Base-by-base conservation (phyloP, 2,888 invertebrate genomes). In the Polydrusus tereticollis region DNA sequence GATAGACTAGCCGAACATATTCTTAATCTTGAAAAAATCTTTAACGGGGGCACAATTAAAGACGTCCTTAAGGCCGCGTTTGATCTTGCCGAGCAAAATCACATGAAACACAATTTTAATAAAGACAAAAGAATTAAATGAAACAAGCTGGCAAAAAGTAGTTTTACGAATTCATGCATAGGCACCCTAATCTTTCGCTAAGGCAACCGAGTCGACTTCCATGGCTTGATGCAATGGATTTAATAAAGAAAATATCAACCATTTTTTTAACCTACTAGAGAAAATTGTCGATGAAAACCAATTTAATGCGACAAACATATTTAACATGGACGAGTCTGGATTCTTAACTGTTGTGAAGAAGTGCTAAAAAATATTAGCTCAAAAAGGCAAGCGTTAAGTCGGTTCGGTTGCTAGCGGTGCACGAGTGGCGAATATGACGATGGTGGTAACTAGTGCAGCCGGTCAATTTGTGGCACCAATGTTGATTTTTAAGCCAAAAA, bases 321-420 rank as follows among this genome's bases (percentile, higher is more conserved):
- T 72, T 60, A 78, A 79, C 55, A 66, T 77, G 57, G 77, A 78
- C 63, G 76, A 78, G 73, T 73, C 74, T 64, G 75, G 73, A 1
- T 76, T 77, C 50, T 71, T 77, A 33, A 75, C 77, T 12, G 73
- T 76, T 14, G 73, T 75, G 5, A 78, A 78, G 66, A 65, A 60
- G 21, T 69, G 62, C 33, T 73, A 74, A 45, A 79, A 77, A 47
- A 66, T 79, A 29, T 20, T 77, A 45, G 66, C 68, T 20, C 16
- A 21, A 52, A 80, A 78, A 69, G 74, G 77, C 4, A 72, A 74
- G 50, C 63, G 69, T 21, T 63, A 68, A 66, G 73, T 79, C 14
- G 77, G 77, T 33, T 21, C 59, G 10, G 59, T 78, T 14, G 67
- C 78, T 45, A 77, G 75, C 69, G 77, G 76, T 16, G 78, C 79